These are phyloP conservation scores for Brachionus sp. DNA, from an alignment of 1,140 invertebrate species.

Conservation along the genomic window DNA sequence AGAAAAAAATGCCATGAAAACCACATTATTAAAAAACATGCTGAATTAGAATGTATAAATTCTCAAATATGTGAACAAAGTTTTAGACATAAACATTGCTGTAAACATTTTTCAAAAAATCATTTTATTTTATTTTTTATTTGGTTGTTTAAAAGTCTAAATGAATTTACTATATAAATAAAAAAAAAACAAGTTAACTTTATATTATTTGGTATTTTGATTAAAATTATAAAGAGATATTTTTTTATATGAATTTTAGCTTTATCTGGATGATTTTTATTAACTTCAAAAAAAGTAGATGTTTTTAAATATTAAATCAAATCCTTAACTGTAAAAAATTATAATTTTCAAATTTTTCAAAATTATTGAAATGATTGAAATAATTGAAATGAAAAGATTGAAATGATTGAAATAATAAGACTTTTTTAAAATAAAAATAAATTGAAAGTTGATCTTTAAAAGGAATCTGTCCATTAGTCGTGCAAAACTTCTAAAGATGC, in stretches of 20 bases:
- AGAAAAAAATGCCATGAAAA: background rate
- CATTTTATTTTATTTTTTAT: constrained; percentile 13
- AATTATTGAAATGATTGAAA: too few species aligned
- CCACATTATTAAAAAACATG: background rate
- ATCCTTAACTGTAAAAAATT: too few species aligned
- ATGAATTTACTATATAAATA: background rate
- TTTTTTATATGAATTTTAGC: too few species aligned
- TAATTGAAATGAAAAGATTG: too few species aligned
- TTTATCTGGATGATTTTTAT: too few species aligned
- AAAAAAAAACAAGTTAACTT: background rate
- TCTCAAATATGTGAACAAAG: background rate
- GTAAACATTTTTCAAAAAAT: background rate
- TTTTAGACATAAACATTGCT: background rate
- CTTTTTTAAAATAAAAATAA: too few species aligned
- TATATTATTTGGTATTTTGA: background rate
- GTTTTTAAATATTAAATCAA: too few species aligned
- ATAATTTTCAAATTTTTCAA: too few species aligned
- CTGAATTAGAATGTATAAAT: background rate
- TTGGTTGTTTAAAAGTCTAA: background rate
- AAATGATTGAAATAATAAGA: too few species aligned
- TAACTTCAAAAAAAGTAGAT: too few species aligned
- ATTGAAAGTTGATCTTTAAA: too few species aligned
- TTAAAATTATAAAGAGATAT: background rate
- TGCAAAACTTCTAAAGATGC: background rate
- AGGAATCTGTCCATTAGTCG: too few species aligned